Evolutionary conservation across 2,888 invertebrate species (phyloP).

Genomic region (Andrena bicolor): DNA sequence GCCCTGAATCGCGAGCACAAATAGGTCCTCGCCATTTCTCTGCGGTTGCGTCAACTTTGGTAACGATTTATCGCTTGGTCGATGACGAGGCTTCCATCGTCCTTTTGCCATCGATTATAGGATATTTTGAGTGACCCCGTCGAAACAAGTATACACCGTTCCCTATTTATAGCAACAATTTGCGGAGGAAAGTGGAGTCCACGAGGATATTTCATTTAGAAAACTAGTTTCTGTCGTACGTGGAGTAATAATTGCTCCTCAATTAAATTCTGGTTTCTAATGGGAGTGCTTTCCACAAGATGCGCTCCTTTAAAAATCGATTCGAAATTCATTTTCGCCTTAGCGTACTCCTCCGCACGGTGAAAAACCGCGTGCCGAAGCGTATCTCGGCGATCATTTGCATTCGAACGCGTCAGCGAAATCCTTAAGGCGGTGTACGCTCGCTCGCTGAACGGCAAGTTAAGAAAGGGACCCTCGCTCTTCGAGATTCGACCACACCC

Average conservation of each 20-base stretch:
- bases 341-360: constrained; percentile 3
- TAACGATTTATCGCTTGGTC: constrained; percentile 21
- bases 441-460: constrained; percentile 8
- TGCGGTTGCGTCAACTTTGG: neutral
- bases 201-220: neutral
- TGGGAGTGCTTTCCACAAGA: neutral
- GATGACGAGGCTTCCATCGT: neutral
- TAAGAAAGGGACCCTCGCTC: constrained; percentile 46
- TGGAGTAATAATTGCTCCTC: neutral
- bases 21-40: constrained; percentile 16
- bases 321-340: constrained; percentile 10
- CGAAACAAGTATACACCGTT: neutral
- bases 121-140: neutral
- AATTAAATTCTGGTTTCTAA: neutral
- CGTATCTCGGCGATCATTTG: constrained; percentile 30
- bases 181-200: no score
- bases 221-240: neutral
- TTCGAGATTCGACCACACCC: constrained; percentile 62
- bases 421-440: constrained; percentile 22
- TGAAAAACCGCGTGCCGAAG: constrained; percentile 20
- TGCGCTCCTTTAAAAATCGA: neutral
- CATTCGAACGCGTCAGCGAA: constrained; percentile 54
- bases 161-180: no score
- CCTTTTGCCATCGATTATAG: neutral
- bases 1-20: neutral